Evolutionary conservation across 2,113 vertebrate genomes (phyloP), one percentile per base, ranked within the genome.

Genomic region (Lota lota): DNA sequence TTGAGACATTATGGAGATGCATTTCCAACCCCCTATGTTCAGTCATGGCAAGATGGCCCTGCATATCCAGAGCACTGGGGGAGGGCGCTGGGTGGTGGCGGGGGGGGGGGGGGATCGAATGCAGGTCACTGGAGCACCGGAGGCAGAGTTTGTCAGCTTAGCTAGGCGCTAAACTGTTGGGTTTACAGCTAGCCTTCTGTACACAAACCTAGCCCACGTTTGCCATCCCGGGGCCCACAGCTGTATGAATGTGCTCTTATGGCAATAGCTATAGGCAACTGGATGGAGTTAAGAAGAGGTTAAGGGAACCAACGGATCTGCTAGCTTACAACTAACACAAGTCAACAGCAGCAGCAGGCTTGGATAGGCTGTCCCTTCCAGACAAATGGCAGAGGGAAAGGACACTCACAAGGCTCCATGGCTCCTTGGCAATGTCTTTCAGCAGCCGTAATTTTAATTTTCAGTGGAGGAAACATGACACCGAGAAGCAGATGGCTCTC

Each of bases 91-190:
- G 65, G 69, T 59, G 70, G 69, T 57, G 19, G 56, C 3, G 19
- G 57, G 71, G 57, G 20, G 4, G 62, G 59, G 79, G 2, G 19
- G 22, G 1, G 64, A 68, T 33, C 61, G 83, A 77, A 84, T 81
- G 75, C 78, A 82, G 83, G 85, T 82, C 81, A 84, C 63, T 80
- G 66, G 79, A 80, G 75, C 81, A 85, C 67, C 33, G 69, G 61
- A 51, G 63, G 70, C 67, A 73, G 74, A 79, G 78, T 75, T 14
- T 53, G 76, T 78, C 69, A 36, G 76, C 79, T 82, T 61, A 80
- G 69, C 73, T 71, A 1, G 64, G 63, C 59, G 70, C 76, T 74
- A 61, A 74, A 19, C 21, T 59, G 57, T 15, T 22, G 64, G 3
- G 1, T 63, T 68, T 51, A 56, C 60, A 19, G 22, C 5, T 21